Evolutionary conservation across 2,888 invertebrate genomes (phyloP).

Genomic region (Frankliniella intonsa): DNA sequence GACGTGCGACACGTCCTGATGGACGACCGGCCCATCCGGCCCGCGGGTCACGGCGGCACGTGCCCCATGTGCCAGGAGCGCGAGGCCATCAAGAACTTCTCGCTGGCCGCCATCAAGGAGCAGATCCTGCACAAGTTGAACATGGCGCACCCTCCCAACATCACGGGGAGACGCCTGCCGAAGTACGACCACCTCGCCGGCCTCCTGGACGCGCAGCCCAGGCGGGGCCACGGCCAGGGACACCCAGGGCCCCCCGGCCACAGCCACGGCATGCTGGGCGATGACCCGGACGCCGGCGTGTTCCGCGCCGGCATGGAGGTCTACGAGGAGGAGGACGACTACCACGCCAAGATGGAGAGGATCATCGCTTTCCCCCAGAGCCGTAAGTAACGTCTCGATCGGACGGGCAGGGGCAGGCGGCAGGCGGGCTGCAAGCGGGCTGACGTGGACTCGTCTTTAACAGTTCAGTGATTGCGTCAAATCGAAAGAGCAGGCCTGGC

Average conservation of each 20-base stretch:
- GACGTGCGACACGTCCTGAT: background rate
- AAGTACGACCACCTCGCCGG: conserved; percentile 41
- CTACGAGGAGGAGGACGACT: conserved; percentile 59
- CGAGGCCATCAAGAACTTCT: conserved; percentile 54
- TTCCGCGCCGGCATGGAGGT: conserved; percentile 37
- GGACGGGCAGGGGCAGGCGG: background rate
- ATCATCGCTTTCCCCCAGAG: conserved; percentile 61
- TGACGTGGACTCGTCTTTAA: no score
- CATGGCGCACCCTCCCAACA: conserved; percentile 55
- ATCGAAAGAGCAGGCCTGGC: no score
- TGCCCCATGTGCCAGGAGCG: conserved; percentile 55
- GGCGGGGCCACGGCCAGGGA: conserved; percentile 29
- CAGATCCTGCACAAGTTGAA: conserved; percentile 58
- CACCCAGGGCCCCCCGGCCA: conserved; percentile 31
- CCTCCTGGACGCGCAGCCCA: background rate
- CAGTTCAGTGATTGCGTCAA: no score
- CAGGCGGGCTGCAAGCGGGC: no score
- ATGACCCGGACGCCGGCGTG: conserved; percentile 44
- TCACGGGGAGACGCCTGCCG: conserved; percentile 55
- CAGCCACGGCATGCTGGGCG: conserved; percentile 47
- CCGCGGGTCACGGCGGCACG: conserved; percentile 40
- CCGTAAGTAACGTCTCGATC: conserved; percentile 37
- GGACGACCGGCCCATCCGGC: conserved; percentile 31
- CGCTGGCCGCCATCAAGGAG: conserved; percentile 56
- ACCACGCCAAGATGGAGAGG: conserved; percentile 62